Evolutionary conservation across 1,140 invertebrate species (phyloP).

Genomic region (Drosophila mayri): DNA sequence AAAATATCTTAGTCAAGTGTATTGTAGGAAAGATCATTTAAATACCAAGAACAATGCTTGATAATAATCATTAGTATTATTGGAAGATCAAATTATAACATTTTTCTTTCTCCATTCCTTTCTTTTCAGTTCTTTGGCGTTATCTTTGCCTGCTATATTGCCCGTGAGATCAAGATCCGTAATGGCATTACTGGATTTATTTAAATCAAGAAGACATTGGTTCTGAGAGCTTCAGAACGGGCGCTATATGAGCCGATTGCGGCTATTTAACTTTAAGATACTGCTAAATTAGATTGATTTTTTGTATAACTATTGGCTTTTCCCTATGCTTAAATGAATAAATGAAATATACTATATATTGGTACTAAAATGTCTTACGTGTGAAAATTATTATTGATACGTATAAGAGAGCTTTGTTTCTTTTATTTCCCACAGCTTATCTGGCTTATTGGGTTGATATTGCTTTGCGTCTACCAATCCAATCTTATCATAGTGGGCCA

Average conservation of each 20-base stretch:
- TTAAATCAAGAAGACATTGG: slow-evolving; percentile 13
- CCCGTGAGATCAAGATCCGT: slow-evolving; percentile 81
- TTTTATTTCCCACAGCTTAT: slow-evolving; percentile 7
- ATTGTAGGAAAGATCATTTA: background rate
- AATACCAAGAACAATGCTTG: background rate
- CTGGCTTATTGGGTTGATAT: background rate
- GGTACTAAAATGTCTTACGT: background rate
- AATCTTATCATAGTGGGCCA: slow-evolving; percentile 21
- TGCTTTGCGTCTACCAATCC: slow-evolving; percentile 5
- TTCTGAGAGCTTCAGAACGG: slow-evolving; percentile 2
- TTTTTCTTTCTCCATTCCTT: background rate
- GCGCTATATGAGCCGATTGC: background rate
- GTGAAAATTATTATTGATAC: background rate
- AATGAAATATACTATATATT: slow-evolving; percentile 18
- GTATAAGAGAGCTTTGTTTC: background rate
- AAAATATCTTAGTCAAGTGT: no score
- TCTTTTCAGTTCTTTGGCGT: slow-evolving; percentile 84
- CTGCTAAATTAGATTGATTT: slow-evolving; percentile 17
- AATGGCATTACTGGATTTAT: slow-evolving; percentile 80
- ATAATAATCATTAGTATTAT: background rate
- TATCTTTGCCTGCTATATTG: slow-evolving; percentile 85
- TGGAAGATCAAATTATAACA: background rate
- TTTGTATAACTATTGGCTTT: slow-evolving; percentile 13
- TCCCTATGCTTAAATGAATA: slow-evolving; percentile 4
- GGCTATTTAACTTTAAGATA: slow-evolving; percentile 39